phyloP scores from a whole-genome alignment of 2,113 vertebrate species.

The Mormyrus lacerda region DNA sequence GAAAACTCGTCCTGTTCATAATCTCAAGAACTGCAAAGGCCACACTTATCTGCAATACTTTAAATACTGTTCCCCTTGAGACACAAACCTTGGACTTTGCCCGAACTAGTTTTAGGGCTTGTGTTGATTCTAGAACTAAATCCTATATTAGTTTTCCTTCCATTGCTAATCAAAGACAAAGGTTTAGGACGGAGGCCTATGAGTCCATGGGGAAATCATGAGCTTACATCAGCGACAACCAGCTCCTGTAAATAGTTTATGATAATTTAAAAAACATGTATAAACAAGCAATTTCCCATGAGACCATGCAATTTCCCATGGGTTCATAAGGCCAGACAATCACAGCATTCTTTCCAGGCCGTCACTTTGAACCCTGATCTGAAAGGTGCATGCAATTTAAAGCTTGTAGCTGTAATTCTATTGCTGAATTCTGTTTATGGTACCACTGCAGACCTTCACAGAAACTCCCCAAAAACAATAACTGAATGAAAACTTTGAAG shows the following conservation, averaged over 20 bases:
- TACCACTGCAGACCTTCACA: not conserved
- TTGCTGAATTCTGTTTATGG: not conserved
- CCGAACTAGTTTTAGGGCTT: not conserved
- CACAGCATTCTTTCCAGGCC: not conserved
- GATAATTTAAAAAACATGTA: constrained; percentile 5
- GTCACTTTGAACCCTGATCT: not conserved
- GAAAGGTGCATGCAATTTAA: not conserved
- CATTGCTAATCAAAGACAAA: not conserved
- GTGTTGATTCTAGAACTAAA: not conserved
- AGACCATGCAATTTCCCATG: not conserved
- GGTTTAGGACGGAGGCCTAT: not conserved
- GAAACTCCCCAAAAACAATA: not conserved
- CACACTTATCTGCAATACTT: not conserved
- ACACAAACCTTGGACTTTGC: not conserved
- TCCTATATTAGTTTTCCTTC: not conserved
- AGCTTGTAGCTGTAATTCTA: not conserved
- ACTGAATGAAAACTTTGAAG: no score
- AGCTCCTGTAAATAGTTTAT: not conserved
- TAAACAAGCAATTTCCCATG: not conserved
- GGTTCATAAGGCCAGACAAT: not conserved
- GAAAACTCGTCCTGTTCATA: not conserved
- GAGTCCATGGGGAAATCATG: not conserved
- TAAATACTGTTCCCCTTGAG: not conserved
- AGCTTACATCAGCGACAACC: not conserved
- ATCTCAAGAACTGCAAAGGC: not conserved